Percentiles rank a stretch among this genome's conserved stretches.
Evolutionary conservation across 2,113 vertebrate genomes (phyloP).

Genomic region (Stegastes partitus): DNA sequence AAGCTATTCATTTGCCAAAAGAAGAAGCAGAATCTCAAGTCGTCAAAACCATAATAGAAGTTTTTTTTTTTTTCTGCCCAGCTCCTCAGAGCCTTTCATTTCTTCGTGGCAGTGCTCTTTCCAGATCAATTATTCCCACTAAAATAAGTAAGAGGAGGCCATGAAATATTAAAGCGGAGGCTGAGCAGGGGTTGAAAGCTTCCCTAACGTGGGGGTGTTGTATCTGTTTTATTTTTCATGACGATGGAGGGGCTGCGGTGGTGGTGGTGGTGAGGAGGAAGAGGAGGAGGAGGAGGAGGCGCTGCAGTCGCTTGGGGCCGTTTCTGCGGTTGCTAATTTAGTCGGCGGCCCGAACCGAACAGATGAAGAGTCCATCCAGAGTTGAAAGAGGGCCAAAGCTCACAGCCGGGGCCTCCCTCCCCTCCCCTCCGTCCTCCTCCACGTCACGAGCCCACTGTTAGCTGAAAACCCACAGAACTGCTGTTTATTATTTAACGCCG

Average conservation of each 20-base stretch:
- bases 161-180: conserved; percentile 81
- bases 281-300: too few relatives aligned
- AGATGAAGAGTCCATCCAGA: conserved; percentile 38
- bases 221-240: conserved; percentile 85
- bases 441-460: conserved; percentile 6
- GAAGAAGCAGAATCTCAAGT: conserved; percentile 21
- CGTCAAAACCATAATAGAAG: conserved; percentile 29
- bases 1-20: conserved; percentile 25
- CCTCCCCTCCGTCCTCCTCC: neutral
- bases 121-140: conserved; percentile 83
- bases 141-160: conserved; percentile 80
- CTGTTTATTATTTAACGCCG: conserved; percentile 40
- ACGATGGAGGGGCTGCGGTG: conserved; percentile 59
- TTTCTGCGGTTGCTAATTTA: conserved; percentile 65
- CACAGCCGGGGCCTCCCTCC: neutral
- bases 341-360: conserved; percentile 32
- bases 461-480: neutral
- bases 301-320: conserved; percentile 58
- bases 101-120: conserved; percentile 69
- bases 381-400: conserved; percentile 38
- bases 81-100: conserved; percentile 54
- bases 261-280: conserved; percentile 11
- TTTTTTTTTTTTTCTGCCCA: conserved; percentile 10
- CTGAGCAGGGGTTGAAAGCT: conserved; percentile 80
- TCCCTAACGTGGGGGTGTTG: conserved; percentile 77